Evolutionary conservation across 2,113 vertebrate genomes (phyloP), one percentile per base, ranked within the genome.

Genomic region (Anser cygnoides): DNA sequence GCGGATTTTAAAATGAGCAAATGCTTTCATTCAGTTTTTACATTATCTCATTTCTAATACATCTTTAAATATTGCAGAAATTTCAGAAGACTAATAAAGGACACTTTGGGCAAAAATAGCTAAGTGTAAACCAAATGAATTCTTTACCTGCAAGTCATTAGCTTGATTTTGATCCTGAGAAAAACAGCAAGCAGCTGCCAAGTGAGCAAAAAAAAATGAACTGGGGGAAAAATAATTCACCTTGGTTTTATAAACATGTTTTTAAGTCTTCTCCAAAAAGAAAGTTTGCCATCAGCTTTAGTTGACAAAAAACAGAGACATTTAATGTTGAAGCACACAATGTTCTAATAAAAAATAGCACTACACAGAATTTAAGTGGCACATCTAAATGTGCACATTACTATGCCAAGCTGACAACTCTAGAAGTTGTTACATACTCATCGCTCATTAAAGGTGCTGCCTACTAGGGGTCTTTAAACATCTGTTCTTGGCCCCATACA

Each of bases 291-390:
- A 58, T 66, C 75, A 73, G 63, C 85, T 77, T 86, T 41, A 93
- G 90, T 31, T 93, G 85, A 86, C 79, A 94, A 81, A 92, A 72
- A 70, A 61, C 16, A 0, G 4, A 96, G 85, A 93, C 71, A 62
- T 70, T 80, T 90, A 83, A 74, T 55, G 72, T 88, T 86, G 90
- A 90, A 90, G 92, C 86, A 80, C 95, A 84, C 75, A 62, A 59
- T 95, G 92, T 95, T 92, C 92, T 93, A 97, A 95, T 94, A 93
- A 95, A 94, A 94, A 86, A 83, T 58, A 89, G 72, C 89, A 81
- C 86, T 77, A 65, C 79, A 80, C 52, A 81, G 92, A 94, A 94
- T 94, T 87, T 55, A 94, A 95, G 91, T 81, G 72, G 91, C 94
- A 97, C 83, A 81, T 94, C 79, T 97, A 95, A 92, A 94, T 90